A percentile compares a stretch with the other conserved stretches of the same genome.
phyloP scores from a whole-genome alignment of 2,888 invertebrate genomes.

The Phortica magna region DNA sequence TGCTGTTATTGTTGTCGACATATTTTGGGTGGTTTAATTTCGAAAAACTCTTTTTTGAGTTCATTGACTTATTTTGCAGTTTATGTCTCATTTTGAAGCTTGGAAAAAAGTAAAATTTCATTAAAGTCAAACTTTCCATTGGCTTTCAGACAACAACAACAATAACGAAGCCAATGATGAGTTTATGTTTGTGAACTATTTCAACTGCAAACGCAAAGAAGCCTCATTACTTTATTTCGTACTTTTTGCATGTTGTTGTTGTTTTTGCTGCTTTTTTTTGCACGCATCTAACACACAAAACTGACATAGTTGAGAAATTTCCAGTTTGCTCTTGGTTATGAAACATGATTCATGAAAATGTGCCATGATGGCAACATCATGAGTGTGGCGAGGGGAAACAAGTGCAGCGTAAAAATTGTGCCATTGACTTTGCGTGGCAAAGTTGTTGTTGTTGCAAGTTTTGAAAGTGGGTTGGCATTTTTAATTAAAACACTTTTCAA shows the following conservation, averaged over 20 bases:
- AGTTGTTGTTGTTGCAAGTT: background rate
- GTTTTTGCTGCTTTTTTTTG: slow-evolving; percentile 42
- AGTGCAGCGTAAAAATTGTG: slow-evolving; percentile 8
- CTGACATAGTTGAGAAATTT: slow-evolving; percentile 5
- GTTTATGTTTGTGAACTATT: background rate
- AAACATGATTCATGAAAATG: slow-evolving; percentile 7
- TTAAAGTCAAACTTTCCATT: too few species aligned
- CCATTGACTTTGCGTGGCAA: slow-evolving; percentile 22
- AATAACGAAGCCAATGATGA: background rate
- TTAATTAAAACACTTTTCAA: slow-evolving; percentile 12
- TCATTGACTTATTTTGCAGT: too few species aligned
- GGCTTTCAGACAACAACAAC: background rate
- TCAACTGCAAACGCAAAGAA: background rate
- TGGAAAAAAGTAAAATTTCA: too few species aligned
- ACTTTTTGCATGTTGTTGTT: background rate
- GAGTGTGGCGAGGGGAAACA: background rate
- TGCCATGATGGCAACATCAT: slow-evolving; percentile 3
- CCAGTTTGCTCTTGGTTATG: slow-evolving; percentile 18
- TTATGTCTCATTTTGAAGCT: too few species aligned
- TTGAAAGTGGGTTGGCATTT: background rate
- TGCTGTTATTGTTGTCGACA: too few species aligned
- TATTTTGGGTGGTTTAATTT: too few species aligned
- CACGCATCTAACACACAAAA: slow-evolving; percentile 37
- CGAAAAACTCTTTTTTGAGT: too few species aligned
- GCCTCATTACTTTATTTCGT: slow-evolving; percentile 30